Evolutionary conservation across 2,888 invertebrate genomes (phyloP), one percentile per base, ranked within the genome.

Genomic region (Drosophila putrida): DNA sequence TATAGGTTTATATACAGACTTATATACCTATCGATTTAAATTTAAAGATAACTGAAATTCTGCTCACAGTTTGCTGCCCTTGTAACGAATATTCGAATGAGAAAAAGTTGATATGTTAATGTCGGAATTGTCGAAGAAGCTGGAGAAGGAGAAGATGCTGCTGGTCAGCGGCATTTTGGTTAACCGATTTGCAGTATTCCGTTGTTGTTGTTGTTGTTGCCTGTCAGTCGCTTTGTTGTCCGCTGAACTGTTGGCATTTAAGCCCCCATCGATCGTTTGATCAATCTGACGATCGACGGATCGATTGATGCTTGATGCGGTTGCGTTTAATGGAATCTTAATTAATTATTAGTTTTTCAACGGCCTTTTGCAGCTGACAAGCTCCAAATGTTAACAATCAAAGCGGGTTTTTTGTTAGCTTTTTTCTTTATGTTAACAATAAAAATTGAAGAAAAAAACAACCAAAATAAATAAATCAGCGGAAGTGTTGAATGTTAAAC

Each of bases 251-350:
- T 76, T 88, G 86, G 87, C 88, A 88, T 82, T 83, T 88, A 82
- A 88, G 59, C 59, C 20, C 20, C 69, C 43, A 57, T 39, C 58
- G 20, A 55, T 50, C 36, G 35, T 9, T 28, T 41, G 65, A 20
- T 58, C 33, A 33, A 46, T 41, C n/a, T 9, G 15, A 25, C 8
- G 46, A 35, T 46, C 35, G 41, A 38, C 60, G 43, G 44, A 57
- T 80, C 51, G 77, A 69, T 80, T 50, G 66, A 60, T 62, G 61
- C 58, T 51, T 41, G 64, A 54, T 54, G 53, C 39, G 61, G 43
- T 59, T 59, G 64, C 41, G 49, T 79, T 80, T 88, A 88, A 88
- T 83, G 86, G 80, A 82, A 88, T 61, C 82, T 79, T 83, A 83
- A 83, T 88, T 85, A 83, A 82, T 86, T 82, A 83, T 86, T 73